Evolutionary conservation across 92 coral and sea anemone genomes (phyloP).

Genomic region (Muricea muricata): DNA sequence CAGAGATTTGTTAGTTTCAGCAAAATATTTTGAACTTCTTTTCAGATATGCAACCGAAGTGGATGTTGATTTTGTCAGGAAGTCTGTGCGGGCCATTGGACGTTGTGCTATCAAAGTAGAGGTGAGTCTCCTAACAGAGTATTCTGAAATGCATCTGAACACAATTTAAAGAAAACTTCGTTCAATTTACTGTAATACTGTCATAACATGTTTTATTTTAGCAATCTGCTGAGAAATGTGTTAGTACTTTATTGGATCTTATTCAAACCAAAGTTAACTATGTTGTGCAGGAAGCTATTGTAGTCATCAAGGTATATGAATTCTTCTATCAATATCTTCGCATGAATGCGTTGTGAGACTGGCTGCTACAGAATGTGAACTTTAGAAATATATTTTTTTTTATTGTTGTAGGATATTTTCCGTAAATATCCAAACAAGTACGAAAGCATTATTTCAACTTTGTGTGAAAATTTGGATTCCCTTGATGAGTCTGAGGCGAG

Average conservation of each 20-base stretch:
- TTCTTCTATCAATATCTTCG: too few species aligned
- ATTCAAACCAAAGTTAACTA: constrained; percentile 99
- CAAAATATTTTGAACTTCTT: neutral
- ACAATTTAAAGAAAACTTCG: neutral
- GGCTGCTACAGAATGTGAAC: neutral
- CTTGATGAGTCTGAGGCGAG: constrained; percentile 99
- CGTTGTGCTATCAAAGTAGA: constrained; percentile 99
- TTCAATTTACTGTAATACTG: neutral
- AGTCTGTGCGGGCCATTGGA: constrained; percentile 98
- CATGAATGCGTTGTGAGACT: too few species aligned
- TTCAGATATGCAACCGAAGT: constrained; percentile 98
- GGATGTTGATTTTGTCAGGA: constrained; percentile 99
- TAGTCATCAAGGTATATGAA: constrained; percentile 88
- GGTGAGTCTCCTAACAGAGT: constrained; percentile 54
- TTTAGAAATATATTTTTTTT: neutral
- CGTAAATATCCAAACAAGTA: constrained; percentile 98
- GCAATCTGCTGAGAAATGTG: constrained; percentile 99
- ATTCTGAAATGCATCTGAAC: neutral
- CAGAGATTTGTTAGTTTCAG: too few species aligned
- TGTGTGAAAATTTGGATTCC: constrained; percentile 98
- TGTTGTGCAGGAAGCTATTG: constrained; percentile 99
- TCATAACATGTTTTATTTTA: constrained; percentile 31
- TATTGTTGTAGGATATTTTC: constrained; percentile 78
- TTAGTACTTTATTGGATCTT: constrained; percentile 91
- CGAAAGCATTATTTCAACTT: constrained; percentile 95